Evolutionary conservation across 1,140 invertebrate genomes (phyloP), one percentile per base, ranked within the genome.

Genomic region (Apis dorsata): DNA sequence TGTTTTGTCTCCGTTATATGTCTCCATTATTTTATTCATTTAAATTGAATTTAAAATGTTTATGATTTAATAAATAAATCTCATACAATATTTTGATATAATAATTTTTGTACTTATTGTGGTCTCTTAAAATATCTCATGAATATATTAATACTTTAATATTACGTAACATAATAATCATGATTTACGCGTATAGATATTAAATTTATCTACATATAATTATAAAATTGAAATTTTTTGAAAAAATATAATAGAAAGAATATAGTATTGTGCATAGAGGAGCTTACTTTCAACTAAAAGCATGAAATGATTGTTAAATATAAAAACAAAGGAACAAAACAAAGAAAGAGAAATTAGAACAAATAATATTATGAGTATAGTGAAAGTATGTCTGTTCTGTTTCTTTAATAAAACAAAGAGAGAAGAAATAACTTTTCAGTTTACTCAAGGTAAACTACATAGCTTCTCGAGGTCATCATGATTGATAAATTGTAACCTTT

Each of bases 381-480:
- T 88, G 86, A 88, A 88, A 88, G 85, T 87, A 74, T 51, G 65
- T 12, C 24, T 55, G 74, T 21, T 34, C 53, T 75, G 73, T 34
- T 28, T 55, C 86, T 78, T 70, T 44, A 55, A 21, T 17, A n/a
- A 34, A 19, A 17, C 24, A 44, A 28, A 53, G 62, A 44, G 24
- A 59, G 75, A 75, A 62, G 59, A 53, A 88, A 79, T 60, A 28
- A 81, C 66, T 79, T 88, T 57, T 87, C 63, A 76, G 57, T 85
- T 65, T 53, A 65, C n/a, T 74, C 83, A 88, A 88, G 86, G 83
- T 82, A 81, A 87, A 82, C 83, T 69, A 24, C 60, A 55, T 51
- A 66, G 69, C 21, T 5, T 66, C 49, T 49, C 34, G 63, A 77
- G n/a, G 44, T 53, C 34, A 76, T 11, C 59, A 21, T 24, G 51